Conservation (phyloP, 1,140 invertebrate species). For the Drosophila prosaltans region DNA sequence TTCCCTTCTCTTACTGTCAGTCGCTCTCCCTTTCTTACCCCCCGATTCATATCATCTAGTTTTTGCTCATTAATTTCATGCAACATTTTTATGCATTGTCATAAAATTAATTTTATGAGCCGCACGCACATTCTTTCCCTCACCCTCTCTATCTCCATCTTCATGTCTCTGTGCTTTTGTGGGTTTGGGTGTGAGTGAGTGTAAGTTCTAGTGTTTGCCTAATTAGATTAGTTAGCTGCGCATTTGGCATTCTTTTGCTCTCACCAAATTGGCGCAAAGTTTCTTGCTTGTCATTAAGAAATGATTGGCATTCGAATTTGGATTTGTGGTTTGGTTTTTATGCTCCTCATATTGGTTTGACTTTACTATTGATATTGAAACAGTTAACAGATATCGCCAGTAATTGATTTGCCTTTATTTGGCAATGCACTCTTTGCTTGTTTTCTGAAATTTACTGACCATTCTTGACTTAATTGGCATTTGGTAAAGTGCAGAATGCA, state of each 20-base stretch:
- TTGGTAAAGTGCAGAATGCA: conserved; percentile 20
- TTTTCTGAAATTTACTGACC: conserved; percentile 23
- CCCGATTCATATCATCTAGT: conserved; percentile 63
- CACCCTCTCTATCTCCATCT: background rate
- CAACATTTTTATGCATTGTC: conserved; percentile 59
- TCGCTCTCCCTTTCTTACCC: background rate
- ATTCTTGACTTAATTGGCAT: conserved; percentile 45
- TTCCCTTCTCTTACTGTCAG: background rate
- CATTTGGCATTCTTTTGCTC: conserved; percentile 48
- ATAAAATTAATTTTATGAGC: conserved; percentile 79
- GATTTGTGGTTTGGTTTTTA: background rate
- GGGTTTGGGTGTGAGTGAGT: conserved; percentile 5
- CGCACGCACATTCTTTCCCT: conserved; percentile 23
- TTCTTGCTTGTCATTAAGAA: conserved; percentile 34
- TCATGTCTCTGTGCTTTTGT: conserved; percentile 12
- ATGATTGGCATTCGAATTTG: conserved; percentile 5
- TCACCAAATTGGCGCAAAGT: conserved; percentile 13
- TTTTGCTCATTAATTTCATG: conserved; percentile 78
- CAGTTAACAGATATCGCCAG: conserved; percentile 13
- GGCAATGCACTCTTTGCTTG: conserved; percentile 5
- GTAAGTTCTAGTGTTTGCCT: conserved; percentile 42
- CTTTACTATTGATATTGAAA: conserved; percentile 8
- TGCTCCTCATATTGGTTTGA: conserved; percentile 25
- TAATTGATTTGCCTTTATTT: conserved; percentile 37
- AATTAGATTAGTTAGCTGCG: conserved; percentile 74